Evolutionary conservation across 2,113 vertebrate genomes (phyloP).

Genomic region (Caracal caracal): DNA sequence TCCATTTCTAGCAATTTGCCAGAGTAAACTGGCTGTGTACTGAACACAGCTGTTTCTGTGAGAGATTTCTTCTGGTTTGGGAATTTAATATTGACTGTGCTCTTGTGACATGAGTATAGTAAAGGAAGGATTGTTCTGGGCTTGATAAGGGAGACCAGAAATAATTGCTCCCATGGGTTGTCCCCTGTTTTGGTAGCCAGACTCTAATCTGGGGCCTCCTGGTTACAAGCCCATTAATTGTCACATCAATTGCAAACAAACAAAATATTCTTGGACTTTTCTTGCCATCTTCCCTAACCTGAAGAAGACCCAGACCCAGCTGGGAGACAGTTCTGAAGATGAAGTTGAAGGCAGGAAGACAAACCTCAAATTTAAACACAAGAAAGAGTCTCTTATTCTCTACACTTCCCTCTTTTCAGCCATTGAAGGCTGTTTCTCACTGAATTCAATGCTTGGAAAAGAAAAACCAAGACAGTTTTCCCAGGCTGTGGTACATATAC

Average conservation of each 20-base stretch:
- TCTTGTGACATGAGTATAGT: constrained; percentile 39
- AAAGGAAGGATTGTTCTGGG: constrained; percentile 54
- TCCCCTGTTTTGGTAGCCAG: constrained; percentile 46
- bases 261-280: neutral
- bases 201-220: neutral
- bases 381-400: neutral
- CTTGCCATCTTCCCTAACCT: neutral
- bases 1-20: constrained; percentile 64
- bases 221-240: neutral
- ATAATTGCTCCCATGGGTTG: constrained; percentile 26
- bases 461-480: constrained; percentile 7
- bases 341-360: neutral
- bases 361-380: neutral
- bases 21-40: constrained; percentile 57
- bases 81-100: constrained; percentile 57
- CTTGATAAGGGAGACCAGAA: constrained; percentile 57
- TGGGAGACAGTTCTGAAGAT: neutral
- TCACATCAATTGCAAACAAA: constrained; percentile 26
- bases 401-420: neutral
- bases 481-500: no score
- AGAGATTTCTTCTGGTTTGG: constrained; percentile 26
- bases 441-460: neutral
- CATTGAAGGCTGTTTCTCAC: neutral
- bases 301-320: neutral
- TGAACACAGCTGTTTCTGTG: constrained; percentile 72